Conservation (phyloP, 2,113 vertebrate species). For the Catharus bicknelli region DNA sequence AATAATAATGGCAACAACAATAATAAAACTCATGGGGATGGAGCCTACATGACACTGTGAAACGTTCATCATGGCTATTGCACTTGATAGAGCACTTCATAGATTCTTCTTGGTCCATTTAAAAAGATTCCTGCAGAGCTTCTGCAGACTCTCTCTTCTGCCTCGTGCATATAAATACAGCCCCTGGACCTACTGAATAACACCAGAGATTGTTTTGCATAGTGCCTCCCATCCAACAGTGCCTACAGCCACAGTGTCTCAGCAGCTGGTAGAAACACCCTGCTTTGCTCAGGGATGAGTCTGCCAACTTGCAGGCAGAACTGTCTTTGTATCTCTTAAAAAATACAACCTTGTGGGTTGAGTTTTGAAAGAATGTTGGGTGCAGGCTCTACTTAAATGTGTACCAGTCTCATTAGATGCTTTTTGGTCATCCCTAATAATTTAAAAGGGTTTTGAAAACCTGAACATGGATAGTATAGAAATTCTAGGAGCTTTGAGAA, state of each 20-base stretch:
- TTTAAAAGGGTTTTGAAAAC: neutral
- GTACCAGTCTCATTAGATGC: neutral
- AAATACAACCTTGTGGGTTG: neutral
- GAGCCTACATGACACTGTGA: neutral
- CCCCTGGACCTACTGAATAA: neutral
- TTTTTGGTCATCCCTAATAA: neutral
- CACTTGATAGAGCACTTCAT: neutral
- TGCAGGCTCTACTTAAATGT: neutral
- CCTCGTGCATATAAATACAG: neutral
- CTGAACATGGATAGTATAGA: neutral
- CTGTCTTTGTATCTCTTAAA: neutral
- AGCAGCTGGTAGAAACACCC: neutral
- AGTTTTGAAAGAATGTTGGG: neutral
- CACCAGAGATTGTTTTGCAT: neutral
- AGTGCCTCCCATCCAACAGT: neutral
- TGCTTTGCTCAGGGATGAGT: neutral
- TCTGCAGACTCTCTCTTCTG: neutral
- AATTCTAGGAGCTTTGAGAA: neutral
- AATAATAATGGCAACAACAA: neutral
- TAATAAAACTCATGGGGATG: neutral
- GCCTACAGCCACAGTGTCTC: neutral
- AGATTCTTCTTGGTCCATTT: neutral
- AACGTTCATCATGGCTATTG: neutral
- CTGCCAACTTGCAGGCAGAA: neutral
- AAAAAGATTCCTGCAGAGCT: neutral